Evolutionary conservation across 92 coral and sea anemone genomes (phyloP), one percentile per base, ranked within the genome.

Genomic region (Umimayanthus chanpuru): DNA sequence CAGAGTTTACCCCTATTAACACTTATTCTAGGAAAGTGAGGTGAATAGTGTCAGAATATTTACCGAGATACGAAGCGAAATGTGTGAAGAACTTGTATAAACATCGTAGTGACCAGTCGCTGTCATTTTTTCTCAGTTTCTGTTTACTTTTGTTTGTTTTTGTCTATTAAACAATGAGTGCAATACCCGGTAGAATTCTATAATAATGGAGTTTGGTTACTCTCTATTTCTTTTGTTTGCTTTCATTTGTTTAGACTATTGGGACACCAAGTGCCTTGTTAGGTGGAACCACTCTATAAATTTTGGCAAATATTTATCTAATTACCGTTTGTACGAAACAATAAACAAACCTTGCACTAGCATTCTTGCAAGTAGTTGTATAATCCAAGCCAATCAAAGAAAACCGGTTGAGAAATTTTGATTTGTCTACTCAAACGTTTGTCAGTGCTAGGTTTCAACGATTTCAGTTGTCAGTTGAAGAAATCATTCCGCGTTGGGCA

Each of bases 131-230:
- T 74, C 78, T 74, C 78, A 74, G 44, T 74, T 74, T 74, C 78
- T 74, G 78, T 9, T 39, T 74, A 15, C 78, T 30, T n/a, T n/a
- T n/a, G n/a, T n/a, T n/a, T n/a, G n/a, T n/a, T n/a, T n/a, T n/a
- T n/a, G n/a, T n/a, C n/a, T 74, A 74, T 74, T 74, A 74, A 74
- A 74, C 78, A 74, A 74, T 74, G 7, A 74, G 78, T 74, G 78
- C 78, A 74, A 74, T 74, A 74, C 21, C 78, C 78, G 47, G 78
- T 29, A 74, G 43, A 74, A 9, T 74, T 36, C 78, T 29, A 74
- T 74, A 74, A 74, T 74, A 74, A 74, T 74, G 49, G 78, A 74
- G 44, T 74, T 74, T 74, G 78, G 21, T 74, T 74, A 74, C 78
- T 74, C 47, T 74, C 78, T 74, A 74, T 74, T 74, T 74, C 78